phyloP scores from a whole-genome alignment of 2,888 invertebrate genomes.

The Cinara cedri region DNA sequence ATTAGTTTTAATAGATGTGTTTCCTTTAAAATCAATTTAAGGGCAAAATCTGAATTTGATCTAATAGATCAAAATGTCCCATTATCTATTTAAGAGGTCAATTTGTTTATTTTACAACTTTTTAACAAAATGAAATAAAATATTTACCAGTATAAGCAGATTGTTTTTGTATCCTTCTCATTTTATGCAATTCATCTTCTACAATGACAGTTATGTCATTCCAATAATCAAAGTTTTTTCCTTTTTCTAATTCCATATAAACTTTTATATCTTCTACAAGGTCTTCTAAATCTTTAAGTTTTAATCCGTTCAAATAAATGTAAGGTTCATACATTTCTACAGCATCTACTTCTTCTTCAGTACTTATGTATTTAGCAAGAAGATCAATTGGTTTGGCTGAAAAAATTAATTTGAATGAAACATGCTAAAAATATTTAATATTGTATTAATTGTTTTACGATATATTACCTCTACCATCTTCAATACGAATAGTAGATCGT shows the following conservation, averaged over 20 bases:
- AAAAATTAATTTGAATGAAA: conserved; percentile 51
- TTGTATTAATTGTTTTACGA: background rate
- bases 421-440: background rate
- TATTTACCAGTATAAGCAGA: conserved; percentile 66
- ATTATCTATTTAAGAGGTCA: too few relatives aligned
- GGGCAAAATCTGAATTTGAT: too few relatives aligned
- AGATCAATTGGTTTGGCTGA: conserved; percentile 96
- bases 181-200: conserved; percentile 87
- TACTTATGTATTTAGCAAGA: conserved; percentile 92
- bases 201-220: conserved; percentile 94
- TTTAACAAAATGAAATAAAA: too few relatives aligned
- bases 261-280: conserved; percentile 94
- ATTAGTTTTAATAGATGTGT: too few relatives aligned
- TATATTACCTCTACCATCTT: conserved; percentile 80
- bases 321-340: conserved; percentile 99
- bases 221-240: conserved; percentile 91
- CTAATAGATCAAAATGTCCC: too few relatives aligned
- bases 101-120: too few relatives aligned
- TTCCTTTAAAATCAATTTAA: too few relatives aligned
- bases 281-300: conserved; percentile 91
- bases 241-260: conserved; percentile 89
- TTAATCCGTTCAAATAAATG: conserved; percentile 89
- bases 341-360: conserved; percentile 86
- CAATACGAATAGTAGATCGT: conserved; percentile 92
- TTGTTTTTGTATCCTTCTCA: conserved; percentile 75